Base-by-base conservation (phyloP, 2,113 vertebrate genomes). In the Accipiter virgatus region DNA sequence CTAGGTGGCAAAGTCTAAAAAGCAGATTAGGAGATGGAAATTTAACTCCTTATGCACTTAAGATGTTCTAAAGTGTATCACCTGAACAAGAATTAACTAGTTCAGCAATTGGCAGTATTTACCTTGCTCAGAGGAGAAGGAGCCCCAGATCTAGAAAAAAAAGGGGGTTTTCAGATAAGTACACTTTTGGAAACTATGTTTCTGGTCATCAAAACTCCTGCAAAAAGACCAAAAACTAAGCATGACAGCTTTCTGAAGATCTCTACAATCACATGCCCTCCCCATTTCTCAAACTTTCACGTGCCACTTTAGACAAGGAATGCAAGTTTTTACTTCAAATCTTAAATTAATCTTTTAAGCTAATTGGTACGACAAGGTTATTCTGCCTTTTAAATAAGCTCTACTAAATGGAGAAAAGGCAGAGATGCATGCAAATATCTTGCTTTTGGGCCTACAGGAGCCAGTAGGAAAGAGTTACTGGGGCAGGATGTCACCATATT, bases 81-180 rank as follows among this genome's bases (percentile, higher is more conserved):
- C 7, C 21, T 53, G 40, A 82, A 85, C 16, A 72, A 40, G 48
- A 90, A 61, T 72, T 92, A 52, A 74, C 21, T 43, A 77, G 12
- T n/a, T 68, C 13, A 87, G 52, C 74, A 86, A 71, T 7, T 27
- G 40, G 26, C 50, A 95, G 62, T 59, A 86, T 94, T 98, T 98
- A 98, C 98, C 98, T 98, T 98, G 96, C 98, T 98, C 94, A 98
- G 89, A 81, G 98, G 98, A 95, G 98, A 98, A 95, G 98, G 98
- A 97, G 98, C 98, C 78, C 98, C 98, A 98, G 98, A 98, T 96
- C 98, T 98, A 97, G 73, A 55, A 80, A 70, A 77, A 68, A 65
- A 72, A 8, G 4, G 11, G n/a, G 7, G 40, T n/a, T 71, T 91
- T 96, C 63, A 91, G 62, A 5, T 74, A 91, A 97, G 78, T 56